Conservation (phyloP, 1,140 invertebrate species). For the Cepaea nemoralis region DNA sequence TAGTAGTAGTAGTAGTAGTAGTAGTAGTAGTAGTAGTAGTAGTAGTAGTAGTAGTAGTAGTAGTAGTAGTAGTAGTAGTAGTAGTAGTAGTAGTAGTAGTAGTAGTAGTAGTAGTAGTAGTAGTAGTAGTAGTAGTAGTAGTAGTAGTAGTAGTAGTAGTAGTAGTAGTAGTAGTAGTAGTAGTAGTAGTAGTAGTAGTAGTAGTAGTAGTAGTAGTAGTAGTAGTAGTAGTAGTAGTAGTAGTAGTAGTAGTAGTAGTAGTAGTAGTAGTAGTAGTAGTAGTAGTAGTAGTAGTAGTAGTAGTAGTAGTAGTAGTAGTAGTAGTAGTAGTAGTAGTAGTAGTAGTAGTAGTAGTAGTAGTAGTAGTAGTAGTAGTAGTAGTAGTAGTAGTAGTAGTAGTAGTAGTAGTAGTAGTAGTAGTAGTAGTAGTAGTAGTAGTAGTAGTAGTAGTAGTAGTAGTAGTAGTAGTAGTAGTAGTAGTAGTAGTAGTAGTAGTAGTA, state of each 20-base stretch:
- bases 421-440: too few species aligned
- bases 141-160: slow-evolving; percentile 24
- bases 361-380: background rate
- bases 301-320: slow-evolving; percentile 12
- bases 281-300: slow-evolving; percentile 5
- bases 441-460: too few species aligned
- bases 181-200: background rate
- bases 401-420: too few species aligned
- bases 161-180: slow-evolving; percentile 21
- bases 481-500: too few species aligned
- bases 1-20: slow-evolving; percentile 26
- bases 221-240: slow-evolving; percentile 21
- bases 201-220: slow-evolving; percentile 26
- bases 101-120: slow-evolving; percentile 16
- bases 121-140: slow-evolving; percentile 20
- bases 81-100: slow-evolving; percentile 24
- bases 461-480: too few species aligned
- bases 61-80: slow-evolving; percentile 24
- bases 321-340: slow-evolving; percentile 12
- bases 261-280: slow-evolving; percentile 4
- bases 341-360: background rate
- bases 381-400: slow-evolving; percentile 15
- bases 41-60: slow-evolving; percentile 26
- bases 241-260: slow-evolving; percentile 8
- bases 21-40: slow-evolving; percentile 26